Conservation (phyloP, 2,888 invertebrate genomes). For the Spilosoma lubricipeda region DNA sequence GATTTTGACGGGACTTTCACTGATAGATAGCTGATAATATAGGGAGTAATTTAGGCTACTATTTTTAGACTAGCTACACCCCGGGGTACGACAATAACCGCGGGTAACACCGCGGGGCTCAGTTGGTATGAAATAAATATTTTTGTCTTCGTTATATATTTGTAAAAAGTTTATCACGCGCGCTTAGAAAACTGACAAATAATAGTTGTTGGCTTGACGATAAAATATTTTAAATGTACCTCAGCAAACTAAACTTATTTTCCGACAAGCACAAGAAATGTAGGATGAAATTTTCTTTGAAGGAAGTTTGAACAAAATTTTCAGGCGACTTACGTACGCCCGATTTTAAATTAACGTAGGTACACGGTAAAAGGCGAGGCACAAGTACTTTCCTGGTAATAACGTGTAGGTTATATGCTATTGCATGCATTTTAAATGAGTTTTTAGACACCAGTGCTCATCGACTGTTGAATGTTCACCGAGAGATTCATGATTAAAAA, state of each 20-base stretch:
- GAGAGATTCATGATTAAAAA: conserved; percentile 21
- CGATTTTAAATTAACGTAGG: conserved; percentile 38
- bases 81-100: no score
- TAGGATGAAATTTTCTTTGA: neutral
- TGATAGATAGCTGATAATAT: no score
- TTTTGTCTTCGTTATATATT: neutral
- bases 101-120: no score
- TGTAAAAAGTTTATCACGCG: neutral
- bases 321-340: conserved; percentile 8
- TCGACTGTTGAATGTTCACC: conserved; percentile 28
- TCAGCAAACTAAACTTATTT: neutral
- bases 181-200: neutral
- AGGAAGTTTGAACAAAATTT: conserved; percentile 20
- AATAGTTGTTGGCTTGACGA: neutral
- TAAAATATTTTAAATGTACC: neutral
- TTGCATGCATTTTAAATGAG: conserved; percentile 46
- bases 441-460: conserved; percentile 24
- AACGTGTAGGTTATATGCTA: conserved; percentile 30
- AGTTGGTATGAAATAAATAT: no score
- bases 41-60: no score
- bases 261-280: conserved; percentile 2
- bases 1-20: no score
- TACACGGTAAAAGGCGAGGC: conserved; percentile 23
- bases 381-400: conserved; percentile 29
- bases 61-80: no score